Percentiles rank a stretch among this genome's conserved stretches.
These are phyloP conservation scores for Urocitellus parryii DNA, from an alignment of 2,113 vertebrate genomes.

Conservation along the genomic window DNA sequence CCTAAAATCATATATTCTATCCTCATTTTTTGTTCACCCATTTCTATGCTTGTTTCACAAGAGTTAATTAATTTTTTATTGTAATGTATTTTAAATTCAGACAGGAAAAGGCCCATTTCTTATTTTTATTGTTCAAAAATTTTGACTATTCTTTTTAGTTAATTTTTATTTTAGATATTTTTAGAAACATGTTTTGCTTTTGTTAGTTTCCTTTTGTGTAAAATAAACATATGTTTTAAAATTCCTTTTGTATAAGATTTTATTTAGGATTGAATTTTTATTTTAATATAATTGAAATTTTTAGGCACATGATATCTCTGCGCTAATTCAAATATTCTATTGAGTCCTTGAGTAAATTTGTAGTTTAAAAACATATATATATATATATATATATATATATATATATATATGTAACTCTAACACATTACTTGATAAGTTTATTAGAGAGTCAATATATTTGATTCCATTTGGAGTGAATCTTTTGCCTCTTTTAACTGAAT, in stretches of 20 bases:
- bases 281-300: slow-evolving; percentile 21
- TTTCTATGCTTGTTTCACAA: background rate
- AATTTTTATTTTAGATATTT: slow-evolving; percentile 43
- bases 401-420: background rate
- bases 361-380: background rate
- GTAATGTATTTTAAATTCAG: background rate
- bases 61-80: slow-evolving; percentile 13
- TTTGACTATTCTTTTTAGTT: background rate
- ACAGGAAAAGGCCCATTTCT: background rate
- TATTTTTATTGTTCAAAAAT: slow-evolving; percentile 25
- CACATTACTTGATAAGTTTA: slow-evolving; percentile 12
- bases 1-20: background rate
- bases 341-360: background rate
- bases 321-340: background rate
- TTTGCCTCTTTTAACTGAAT: slow-evolving; percentile 35
- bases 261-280: background rate
- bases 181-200: slow-evolving; percentile 8
- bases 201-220: background rate
- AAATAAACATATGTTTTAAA: background rate
- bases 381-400: background rate
- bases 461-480: background rate
- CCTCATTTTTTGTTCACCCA: background rate
- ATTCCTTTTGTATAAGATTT: background rate
- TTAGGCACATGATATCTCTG: background rate
- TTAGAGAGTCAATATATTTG: background rate